Conservation (phyloP, 2,113 vertebrate genomes). For the Ptyas mucosa region DNA sequence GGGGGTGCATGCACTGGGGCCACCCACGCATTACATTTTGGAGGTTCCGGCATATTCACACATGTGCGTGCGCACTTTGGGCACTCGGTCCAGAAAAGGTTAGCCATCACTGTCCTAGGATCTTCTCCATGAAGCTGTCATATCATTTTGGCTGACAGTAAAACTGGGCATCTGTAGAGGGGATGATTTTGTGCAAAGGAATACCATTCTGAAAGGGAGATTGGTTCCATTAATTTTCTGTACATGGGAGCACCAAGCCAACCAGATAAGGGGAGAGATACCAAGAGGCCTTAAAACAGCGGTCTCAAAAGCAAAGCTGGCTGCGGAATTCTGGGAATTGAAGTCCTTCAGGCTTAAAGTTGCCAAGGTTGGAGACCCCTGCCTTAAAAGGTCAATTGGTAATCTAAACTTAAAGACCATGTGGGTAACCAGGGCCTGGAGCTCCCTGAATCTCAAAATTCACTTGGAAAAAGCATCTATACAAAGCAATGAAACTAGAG, state of each 20-base stretch:
- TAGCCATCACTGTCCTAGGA: background rate
- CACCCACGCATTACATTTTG: too few relatives aligned
- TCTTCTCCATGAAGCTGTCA: background rate
- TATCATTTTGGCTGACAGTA: background rate
- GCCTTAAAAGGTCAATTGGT: background rate
- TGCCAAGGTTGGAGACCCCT: too few relatives aligned
- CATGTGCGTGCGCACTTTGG: too few relatives aligned
- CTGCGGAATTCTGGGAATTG: too few relatives aligned
- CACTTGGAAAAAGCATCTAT: background rate
- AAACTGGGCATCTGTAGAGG: slow-evolving; percentile 30
- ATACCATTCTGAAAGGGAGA: slow-evolving; percentile 11
- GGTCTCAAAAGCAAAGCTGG: too few relatives aligned
- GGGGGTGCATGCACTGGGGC: too few relatives aligned
- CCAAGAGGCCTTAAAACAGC: background rate
- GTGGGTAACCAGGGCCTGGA: background rate
- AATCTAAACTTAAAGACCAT: background rate
- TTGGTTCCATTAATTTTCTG: background rate
- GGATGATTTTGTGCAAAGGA: slow-evolving; percentile 2
- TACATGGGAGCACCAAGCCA: background rate
- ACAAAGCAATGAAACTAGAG: background rate
- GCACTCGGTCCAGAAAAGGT: too few relatives aligned
- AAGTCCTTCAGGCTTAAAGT: too few relatives aligned
- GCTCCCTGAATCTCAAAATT: background rate
- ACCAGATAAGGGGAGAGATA: background rate
- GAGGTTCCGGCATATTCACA: too few relatives aligned